Evolutionary conservation across 2,888 invertebrate genomes (phyloP), one percentile per base, ranked within the genome.

Genomic region (Eupithecia exiguata): DNA sequence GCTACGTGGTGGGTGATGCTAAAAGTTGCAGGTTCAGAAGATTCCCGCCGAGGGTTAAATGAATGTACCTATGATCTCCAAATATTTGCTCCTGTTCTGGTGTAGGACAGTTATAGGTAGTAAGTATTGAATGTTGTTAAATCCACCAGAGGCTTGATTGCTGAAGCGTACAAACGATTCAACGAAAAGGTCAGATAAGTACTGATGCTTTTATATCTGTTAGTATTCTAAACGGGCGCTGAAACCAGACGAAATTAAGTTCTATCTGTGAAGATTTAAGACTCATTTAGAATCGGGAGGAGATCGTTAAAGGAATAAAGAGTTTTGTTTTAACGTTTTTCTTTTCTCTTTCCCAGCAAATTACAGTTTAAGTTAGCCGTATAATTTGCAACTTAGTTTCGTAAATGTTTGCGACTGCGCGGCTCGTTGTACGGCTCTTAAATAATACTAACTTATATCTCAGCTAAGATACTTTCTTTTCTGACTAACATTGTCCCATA

Each of bases 151-250:
- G 63, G 18, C 63, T 65, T n/a, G n/a, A 21, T n/a, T n/a, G 38
- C 12, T 38, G 10, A 36, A 36, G n/a, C 63, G 49, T 53, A 65
- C 63, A n/a, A 36, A 18, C 38, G 36, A 62, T 65, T 38, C 63
- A 62, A 71, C 62, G 70, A 61, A 74, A 76, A 78, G 75, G 73
- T 74, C 68, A 67, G 70, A 70, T 58, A 58, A 38, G n/a, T 65
- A 62, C 35, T 35, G 63, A 21, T 36, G 63, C 63, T 65, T 63
- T 63, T 65, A 81, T 79, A 75, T 81, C 77, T 76, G 72, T 78
- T 82, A 79, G 81, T 84, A 83, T 82, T 81, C 74, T 71, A 72
- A 68, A 79, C 77, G 79, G 81, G 76, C 70, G 76, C 71, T 75
- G 61, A 53, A n/a, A 77, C 70, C 73, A 70, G 71, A 53, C 63